These are phyloP conservation scores for Xestia c-nigrum DNA, from an alignment of 2,888 invertebrate genomes.

Conservation along the genomic window DNA sequence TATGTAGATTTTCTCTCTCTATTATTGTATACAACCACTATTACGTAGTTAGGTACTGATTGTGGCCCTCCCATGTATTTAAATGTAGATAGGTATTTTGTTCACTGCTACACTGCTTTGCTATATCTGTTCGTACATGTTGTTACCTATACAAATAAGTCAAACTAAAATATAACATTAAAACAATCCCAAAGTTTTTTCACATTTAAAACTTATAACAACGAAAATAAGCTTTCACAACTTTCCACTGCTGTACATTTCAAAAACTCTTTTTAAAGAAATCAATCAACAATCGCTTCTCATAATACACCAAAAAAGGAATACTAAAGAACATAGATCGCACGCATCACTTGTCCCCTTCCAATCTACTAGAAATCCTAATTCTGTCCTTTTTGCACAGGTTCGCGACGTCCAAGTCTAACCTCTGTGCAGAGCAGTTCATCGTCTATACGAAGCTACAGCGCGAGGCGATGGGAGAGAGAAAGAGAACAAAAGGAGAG, in stretches of 20 bases:
- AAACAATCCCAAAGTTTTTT: conserved; percentile 1
- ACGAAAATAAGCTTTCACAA: conserved; percentile 37
- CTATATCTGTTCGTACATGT: conserved; percentile 56
- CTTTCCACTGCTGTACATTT: conserved; percentile 45
- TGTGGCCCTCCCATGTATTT: conserved; percentile 31
- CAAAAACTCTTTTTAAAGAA: conserved; percentile 30
- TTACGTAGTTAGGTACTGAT: conserved; percentile 22
- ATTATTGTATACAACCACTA: neutral
- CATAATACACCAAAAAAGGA: conserved; percentile 39
- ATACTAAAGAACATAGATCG: conserved; percentile 26
- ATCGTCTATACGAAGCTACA: conserved; percentile 95
- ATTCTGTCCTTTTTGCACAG: conserved; percentile 83
- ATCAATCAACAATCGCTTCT: conserved; percentile 55
- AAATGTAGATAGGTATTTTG: conserved; percentile 36
- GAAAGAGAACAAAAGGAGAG: conserved; percentile 96
- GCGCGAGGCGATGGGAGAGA: conserved; percentile 94
- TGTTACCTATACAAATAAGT: conserved; percentile 15
- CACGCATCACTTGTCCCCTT: conserved; percentile 45
- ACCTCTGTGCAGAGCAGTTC: conserved; percentile 96
- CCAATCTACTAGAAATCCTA: conserved; percentile 38
- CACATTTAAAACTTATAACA: neutral
- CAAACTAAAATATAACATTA: neutral
- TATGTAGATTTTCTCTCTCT: neutral
- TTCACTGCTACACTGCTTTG: conserved; percentile 54
- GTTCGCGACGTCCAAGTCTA: conserved; percentile 96